Percentiles rank a stretch among this genome's conserved stretches.
phyloP scores from a whole-genome alignment of 2,113 vertebrate species.

The Dolichallabes microphthalmus region DNA sequence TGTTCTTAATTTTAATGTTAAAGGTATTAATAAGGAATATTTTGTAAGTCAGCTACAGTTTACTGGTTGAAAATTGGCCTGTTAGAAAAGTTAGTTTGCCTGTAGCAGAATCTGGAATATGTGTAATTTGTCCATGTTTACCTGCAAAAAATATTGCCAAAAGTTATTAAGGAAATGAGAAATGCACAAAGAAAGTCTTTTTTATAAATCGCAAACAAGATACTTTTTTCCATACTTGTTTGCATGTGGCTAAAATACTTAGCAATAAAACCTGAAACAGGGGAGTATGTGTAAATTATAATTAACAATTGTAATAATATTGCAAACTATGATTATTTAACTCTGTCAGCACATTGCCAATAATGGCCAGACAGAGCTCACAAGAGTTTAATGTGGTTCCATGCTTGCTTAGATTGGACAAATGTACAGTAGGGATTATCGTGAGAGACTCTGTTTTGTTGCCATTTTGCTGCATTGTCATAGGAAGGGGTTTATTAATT shows the following conservation, averaged over 20 bases:
- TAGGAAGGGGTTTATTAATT: not conserved
- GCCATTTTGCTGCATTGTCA: not conserved
- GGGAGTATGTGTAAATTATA: not conserved
- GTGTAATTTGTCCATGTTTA: not conserved
- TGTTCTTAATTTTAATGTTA: not conserved
- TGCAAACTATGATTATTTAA: not conserved
- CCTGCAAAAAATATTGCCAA: not conserved
- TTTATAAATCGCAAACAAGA: not conserved
- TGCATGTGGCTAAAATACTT: not conserved
- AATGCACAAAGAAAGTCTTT: not conserved
- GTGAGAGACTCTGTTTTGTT: not conserved
- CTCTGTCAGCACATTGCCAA: not conserved
- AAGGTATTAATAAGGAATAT: not conserved
- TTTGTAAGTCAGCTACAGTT: not conserved
- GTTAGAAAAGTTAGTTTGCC: not conserved
- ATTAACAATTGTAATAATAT: not conserved
- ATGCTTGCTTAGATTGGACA: not conserved
- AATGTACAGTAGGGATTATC: slow-evolving; percentile 3
- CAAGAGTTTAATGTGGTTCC: not conserved
- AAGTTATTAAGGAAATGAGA: not conserved
- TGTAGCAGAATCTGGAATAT: not conserved
- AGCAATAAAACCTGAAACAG: not conserved
- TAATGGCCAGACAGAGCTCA: not conserved
- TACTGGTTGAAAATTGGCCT: not conserved
- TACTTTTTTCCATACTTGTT: not conserved